A percentile compares a stretch with the other conserved stretches of the same genome.
phyloP scores from a whole-genome alignment of 1,140 invertebrate species.

The Hylaeus volcanicus region DNA sequence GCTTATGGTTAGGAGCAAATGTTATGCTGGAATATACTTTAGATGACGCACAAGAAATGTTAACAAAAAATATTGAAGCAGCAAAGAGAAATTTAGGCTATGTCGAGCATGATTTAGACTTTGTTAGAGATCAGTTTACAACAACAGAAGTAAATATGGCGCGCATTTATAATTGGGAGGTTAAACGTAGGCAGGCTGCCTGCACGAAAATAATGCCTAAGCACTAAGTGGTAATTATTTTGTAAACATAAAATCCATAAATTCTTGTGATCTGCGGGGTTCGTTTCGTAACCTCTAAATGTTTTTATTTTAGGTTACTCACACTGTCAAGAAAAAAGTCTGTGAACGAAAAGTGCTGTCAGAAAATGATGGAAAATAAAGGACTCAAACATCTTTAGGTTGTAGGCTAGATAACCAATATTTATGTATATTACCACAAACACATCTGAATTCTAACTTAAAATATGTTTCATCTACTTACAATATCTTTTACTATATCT shows the following conservation, averaged over 20 bases:
- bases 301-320: constrained; percentile 32
- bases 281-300: neutral
- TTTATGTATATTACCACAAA: constrained; percentile 51
- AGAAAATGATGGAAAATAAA: constrained; percentile 26
- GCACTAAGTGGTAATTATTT: constrained; percentile 37
- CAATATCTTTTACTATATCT: constrained; percentile 22
- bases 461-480: constrained; percentile 6
- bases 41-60: constrained; percentile 93
- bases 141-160: constrained; percentile 99
- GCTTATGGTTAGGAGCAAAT: constrained; percentile 98
- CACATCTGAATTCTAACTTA: constrained; percentile 44
- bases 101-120: constrained; percentile 96
- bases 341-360: constrained; percentile 20
- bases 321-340: constrained; percentile 25
- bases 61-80: constrained; percentile 93
- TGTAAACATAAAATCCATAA: neutral
- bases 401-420: constrained; percentile 43
- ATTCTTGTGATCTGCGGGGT: neutral
- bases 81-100: constrained; percentile 92
- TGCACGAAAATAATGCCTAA: constrained; percentile 44
- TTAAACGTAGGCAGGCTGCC: constrained; percentile 90
- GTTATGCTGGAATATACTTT: constrained; percentile 99
- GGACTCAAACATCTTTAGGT: constrained; percentile 37
- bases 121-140: constrained; percentile 96
- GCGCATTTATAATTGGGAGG: constrained; percentile 97